These are phyloP conservation scores for Cephus sareptanus DNA, from an alignment of 2,888 invertebrate species.

Conservation along the genomic window DNA sequence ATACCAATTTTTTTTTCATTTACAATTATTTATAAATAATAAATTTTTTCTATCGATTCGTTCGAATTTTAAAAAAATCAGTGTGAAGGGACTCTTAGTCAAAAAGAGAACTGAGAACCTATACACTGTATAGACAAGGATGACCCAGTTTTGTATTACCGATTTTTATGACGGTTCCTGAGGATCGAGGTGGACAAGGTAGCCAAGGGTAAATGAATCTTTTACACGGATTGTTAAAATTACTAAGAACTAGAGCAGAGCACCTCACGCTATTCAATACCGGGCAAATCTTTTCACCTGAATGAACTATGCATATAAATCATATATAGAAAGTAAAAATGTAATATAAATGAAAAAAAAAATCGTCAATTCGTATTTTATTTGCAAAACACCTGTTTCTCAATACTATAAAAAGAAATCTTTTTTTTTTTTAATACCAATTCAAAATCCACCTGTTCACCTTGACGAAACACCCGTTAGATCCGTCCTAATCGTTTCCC, in stretches of 20 bases:
- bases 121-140: neutral
- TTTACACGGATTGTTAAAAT: neutral
- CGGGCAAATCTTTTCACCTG: neutral
- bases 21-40: neutral
- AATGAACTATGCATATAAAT: conserved; percentile 11
- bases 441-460: conserved; percentile 24
- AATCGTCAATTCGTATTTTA: conserved; percentile 2
- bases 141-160: conserved; percentile 48
- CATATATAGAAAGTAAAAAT: neutral
- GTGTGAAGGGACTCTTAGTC: neutral
- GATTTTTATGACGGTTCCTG: conserved; percentile 34
- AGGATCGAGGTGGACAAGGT: conserved; percentile 19
- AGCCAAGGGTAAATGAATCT: neutral
- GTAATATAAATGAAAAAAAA: conserved; percentile 12
- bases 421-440: neutral
- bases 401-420: neutral
- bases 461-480: conserved; percentile 15
- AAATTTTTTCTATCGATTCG: neutral
- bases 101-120: neutral
- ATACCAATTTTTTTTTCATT: neutral
- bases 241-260: neutral
- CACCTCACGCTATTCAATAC: neutral
- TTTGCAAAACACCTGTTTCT: neutral
- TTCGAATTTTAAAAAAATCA: neutral
- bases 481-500: conserved; percentile 26